Percentiles rank a stretch among this genome's conserved stretches.
These are phyloP conservation scores for Loxodonta africana DNA, from an alignment of 2,113 vertebrate species.

Conservation along the genomic window DNA sequence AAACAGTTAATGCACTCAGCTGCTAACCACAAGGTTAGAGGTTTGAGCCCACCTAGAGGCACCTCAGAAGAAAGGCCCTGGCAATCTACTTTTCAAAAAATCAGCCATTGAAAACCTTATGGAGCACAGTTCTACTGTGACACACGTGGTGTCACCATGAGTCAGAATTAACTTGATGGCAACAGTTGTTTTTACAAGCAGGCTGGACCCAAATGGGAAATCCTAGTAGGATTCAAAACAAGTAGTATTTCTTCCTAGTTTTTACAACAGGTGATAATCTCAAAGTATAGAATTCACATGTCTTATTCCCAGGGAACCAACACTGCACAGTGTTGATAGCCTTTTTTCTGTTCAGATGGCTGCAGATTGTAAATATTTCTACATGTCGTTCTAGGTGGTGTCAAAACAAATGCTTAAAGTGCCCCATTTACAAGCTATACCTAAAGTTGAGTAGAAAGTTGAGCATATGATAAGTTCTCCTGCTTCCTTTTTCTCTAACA, in stretches of 20 bases:
- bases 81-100: not conserved
- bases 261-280: not conserved
- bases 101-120: not conserved
- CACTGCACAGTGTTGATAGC: not conserved
- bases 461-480: not conserved
- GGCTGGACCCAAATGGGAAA: not conserved
- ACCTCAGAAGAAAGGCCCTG: not conserved
- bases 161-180: no score
- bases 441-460: not conserved
- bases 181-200: not conserved
- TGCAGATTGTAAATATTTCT: not conserved
- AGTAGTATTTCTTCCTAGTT: not conserved
- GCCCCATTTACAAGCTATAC: not conserved
- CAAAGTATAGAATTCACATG: not conserved
- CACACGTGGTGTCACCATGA: no score
- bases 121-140: not conserved
- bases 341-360: not conserved
- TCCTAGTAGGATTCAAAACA: not conserved
- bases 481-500: conserved; percentile 26
- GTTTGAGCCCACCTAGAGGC: not conserved
- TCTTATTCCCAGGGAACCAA: not conserved
- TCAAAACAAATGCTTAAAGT: conserved; percentile 16
- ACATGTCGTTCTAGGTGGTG: not conserved
- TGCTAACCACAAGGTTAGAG: not conserved
- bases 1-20: not conserved